A percentile compares a stretch with the other conserved stretches of the same genome.
Conservation (phyloP, 2,797 vertebrate species). For the Babyrousa celebensis region DNA sequence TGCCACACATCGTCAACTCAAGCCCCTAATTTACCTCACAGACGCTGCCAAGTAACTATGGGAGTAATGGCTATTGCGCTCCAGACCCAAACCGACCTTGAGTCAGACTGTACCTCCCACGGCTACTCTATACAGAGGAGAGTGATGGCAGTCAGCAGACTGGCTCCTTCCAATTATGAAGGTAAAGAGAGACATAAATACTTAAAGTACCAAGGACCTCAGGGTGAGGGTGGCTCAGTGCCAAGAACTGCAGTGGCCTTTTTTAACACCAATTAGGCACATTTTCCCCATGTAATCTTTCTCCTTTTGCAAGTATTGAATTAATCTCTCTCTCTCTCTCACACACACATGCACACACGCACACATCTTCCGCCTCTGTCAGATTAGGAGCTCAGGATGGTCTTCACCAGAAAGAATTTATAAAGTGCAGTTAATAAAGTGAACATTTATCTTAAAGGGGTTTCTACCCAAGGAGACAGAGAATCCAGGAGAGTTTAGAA, state of each 20-base stretch:
- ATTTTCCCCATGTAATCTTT: not conserved
- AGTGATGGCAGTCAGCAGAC: not conserved
- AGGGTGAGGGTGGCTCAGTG: not conserved
- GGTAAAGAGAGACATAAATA: not conserved
- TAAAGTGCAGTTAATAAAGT: not conserved
- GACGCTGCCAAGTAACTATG: not conserved
- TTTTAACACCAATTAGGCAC: not conserved
- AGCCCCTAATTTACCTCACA: not conserved
- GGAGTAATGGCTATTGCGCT: not conserved
- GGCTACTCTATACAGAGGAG: not conserved
- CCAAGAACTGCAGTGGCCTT: not conserved
- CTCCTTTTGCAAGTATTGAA: not conserved
- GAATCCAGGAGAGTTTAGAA: not conserved
- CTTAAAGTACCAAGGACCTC: not conserved
- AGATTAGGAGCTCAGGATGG: not conserved
- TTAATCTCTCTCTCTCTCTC: not conserved
- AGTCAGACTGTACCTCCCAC: not conserved
- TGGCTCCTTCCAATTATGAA: not conserved
- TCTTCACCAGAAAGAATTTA: not conserved
- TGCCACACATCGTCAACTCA: not conserved
- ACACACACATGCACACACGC: not conserved
- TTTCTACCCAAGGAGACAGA: too few relatives aligned
- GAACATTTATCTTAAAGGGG: not conserved
- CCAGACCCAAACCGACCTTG: not conserved
- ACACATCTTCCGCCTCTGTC: not conserved